Conservation (phyloP, 2,888 invertebrate species). For the Drosophila mercatorum region DNA sequence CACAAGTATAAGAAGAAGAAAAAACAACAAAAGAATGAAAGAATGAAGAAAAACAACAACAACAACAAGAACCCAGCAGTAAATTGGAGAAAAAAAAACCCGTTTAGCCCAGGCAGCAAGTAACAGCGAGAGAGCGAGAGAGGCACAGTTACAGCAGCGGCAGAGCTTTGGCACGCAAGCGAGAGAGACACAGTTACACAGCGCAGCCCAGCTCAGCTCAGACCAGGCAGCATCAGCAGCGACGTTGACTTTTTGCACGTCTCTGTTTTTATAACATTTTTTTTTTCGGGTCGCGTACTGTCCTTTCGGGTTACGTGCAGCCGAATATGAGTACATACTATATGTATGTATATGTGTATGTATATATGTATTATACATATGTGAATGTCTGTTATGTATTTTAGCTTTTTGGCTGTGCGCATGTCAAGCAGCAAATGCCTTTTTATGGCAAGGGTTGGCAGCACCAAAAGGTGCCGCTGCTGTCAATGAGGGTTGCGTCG, state of each 20-base stretch:
- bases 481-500: constrained; percentile 53
- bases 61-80: constrained; percentile 35
- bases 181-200: constrained; percentile 43
- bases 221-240: constrained; percentile 11
- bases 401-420: constrained; percentile 56
- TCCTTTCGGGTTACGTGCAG: constrained; percentile 54
- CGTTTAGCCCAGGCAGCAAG: constrained; percentile 41
- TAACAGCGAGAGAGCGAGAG: constrained; percentile 31
- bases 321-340: background rate
- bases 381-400: constrained; percentile 50
- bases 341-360: background rate
- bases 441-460: constrained; percentile 76
- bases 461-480: constrained; percentile 38
- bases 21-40: constrained; percentile 30
- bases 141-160: constrained; percentile 50
- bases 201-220: constrained; percentile 7
- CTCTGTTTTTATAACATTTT: constrained; percentile 76
- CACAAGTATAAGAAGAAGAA: constrained; percentile 25
- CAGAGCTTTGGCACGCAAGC: constrained; percentile 21
- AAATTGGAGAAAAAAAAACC: constrained; percentile 31
- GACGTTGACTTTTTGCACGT: constrained; percentile 67
- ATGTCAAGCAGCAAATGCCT: constrained; percentile 56
- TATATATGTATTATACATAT: constrained; percentile 1
- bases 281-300: constrained; percentile 24
- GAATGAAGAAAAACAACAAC: constrained; percentile 4